phyloP scores from a whole-genome alignment of 2,888 invertebrate species.

The Phytoseiulus persimilis region DNA sequence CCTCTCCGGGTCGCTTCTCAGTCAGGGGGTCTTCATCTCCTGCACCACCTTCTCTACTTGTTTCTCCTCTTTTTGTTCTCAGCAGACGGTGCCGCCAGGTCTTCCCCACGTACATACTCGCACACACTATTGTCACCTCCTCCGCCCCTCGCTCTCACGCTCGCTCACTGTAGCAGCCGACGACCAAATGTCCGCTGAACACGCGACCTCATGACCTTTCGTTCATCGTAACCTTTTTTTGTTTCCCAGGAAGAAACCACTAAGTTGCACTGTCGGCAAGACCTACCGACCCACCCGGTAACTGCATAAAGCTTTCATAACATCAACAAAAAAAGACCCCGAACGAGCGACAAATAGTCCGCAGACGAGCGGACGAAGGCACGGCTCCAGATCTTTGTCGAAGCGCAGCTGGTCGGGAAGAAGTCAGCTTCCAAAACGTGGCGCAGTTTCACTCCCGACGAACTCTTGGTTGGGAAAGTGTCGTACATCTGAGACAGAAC shows the following conservation, averaged over 20 bases:
- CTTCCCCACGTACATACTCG: neutral
- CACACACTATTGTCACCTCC: neutral
- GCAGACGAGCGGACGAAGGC: too few relatives aligned
- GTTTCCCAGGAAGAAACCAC: neutral
- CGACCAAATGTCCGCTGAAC: neutral
- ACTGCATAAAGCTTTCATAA: neutral
- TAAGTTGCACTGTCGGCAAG: neutral
- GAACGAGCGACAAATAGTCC: neutral
- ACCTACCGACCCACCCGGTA: neutral
- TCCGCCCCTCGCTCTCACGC: neutral
- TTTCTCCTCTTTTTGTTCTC: neutral
- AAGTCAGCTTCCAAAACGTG: too few relatives aligned
- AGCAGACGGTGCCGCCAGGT: neutral
- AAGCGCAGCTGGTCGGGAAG: too few relatives aligned
- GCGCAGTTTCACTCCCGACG: too few relatives aligned
- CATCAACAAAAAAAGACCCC: neutral
- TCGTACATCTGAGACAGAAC: too few relatives aligned
- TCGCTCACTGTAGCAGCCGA: neutral
- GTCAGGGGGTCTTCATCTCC: neutral
- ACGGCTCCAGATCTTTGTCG: too few relatives aligned
- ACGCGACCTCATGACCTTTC: neutral
- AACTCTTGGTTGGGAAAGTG: too few relatives aligned
- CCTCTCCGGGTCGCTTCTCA: neutral
- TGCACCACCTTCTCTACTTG: neutral
- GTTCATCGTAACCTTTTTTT: neutral